Base-by-base conservation (phyloP, 2,888 invertebrate genomes). In the Drosophila falleni region DNA sequence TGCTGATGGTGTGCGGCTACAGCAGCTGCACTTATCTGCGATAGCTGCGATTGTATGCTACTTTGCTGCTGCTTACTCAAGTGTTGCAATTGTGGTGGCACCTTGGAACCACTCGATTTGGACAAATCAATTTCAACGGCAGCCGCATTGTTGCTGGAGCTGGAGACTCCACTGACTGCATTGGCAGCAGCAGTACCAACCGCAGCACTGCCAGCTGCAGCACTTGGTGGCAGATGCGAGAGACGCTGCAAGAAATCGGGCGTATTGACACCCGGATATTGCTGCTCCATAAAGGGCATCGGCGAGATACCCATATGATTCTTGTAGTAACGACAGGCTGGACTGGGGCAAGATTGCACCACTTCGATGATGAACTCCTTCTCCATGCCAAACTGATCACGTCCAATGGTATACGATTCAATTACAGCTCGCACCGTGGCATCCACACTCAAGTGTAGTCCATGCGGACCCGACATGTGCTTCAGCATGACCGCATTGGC, bases 401-500 rank as follows among this genome's bases (percentile, higher is more conserved):
- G 87, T 0, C 92, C 93, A 91, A 97, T 96, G 74, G 97, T 97
- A 84, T 97, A 97, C 2, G 97, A 97, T 90, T 97, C 97, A 93
- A 97, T 96, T 33, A 96, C 97, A 59, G 97, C 97, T 91, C 97
- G 94, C 37, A 97, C 96, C 13, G 97, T 97, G 37, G 96, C 96
- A 92, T 97, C 97, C 56, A 97, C 94, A 42, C 96, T 96, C 65
- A 97, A 93, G 93, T 97, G 97, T 56, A 97, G 93, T 1, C 97
- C 97, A 91, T 97, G 97, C 0, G 97, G 97, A 0, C 97, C 97
- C 89, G 97, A 97, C 96, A 97, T 97, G 90, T 97, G 97, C 90
- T 97, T 97, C 79, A 97, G 92, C 97, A 97, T 97, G 6, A 97
- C 97, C 59, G 97, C 97, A 93, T 97, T 97, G 1, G 97, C 97